phyloP scores from a whole-genome alignment of 2,797 vertebrate species.

The Clarias laeviceps region DNA sequence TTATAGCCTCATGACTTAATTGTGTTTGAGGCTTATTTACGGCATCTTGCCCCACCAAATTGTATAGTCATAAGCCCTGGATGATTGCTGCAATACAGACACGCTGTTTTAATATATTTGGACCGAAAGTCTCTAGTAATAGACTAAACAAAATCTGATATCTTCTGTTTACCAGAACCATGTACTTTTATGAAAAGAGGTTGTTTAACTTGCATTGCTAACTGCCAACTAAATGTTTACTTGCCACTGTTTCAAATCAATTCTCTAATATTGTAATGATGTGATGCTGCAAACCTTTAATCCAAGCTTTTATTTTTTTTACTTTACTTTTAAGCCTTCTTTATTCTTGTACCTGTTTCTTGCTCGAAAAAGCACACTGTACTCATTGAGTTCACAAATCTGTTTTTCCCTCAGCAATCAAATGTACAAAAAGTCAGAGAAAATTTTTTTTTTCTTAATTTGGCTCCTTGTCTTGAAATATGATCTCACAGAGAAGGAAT shows the following conservation, averaged over 20 bases:
- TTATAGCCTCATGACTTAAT: background rate
- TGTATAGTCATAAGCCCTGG: background rate
- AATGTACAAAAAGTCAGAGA: background rate
- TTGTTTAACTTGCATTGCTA: background rate
- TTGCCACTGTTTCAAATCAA: background rate
- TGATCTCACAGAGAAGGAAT: slow-evolving; percentile 61
- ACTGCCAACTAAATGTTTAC: background rate
- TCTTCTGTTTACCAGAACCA: background rate
- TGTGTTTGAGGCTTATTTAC: background rate
- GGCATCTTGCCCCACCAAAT: background rate
- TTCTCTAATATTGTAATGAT: background rate
- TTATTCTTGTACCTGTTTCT: background rate
- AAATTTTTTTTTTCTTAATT: background rate
- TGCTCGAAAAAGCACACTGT: background rate
- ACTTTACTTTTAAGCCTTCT: too few relatives aligned
- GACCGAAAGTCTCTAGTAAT: background rate
- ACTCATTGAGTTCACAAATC: background rate
- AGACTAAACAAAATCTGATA: too few relatives aligned
- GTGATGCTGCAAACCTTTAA: background rate
- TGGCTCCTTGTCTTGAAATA: slow-evolving; percentile 67
- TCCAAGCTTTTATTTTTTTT: too few relatives aligned
- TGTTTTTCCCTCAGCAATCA: background rate
- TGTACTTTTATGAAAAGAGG: background rate
- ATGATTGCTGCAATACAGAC: background rate
- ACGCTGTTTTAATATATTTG: background rate